Base-by-base conservation (phyloP, 2,113 vertebrate species). In the Scophthalmus maximus region DNA sequence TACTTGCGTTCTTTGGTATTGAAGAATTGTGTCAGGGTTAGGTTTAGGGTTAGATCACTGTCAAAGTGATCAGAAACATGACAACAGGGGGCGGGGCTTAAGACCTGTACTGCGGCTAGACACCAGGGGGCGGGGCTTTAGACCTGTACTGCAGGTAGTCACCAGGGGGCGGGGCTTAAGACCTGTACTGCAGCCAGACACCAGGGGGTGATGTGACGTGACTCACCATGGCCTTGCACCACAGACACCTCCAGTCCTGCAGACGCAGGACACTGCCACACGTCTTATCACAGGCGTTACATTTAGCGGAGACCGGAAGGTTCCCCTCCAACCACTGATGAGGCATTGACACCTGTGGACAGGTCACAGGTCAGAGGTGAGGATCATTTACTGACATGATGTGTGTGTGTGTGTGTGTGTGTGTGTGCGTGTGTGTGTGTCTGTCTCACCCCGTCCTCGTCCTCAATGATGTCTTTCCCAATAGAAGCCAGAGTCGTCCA, bases 301-400 rank as follows among this genome's bases (percentile, higher is more conserved):
- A 99, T 59, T 98, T 98, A 6, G 98, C 98, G 0, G 97, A 98
- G 76, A 99, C 98, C 0, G 97, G 95, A 5, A 99, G 92, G 87
- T 99, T 99, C 49, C 98, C 98, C 76, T 99, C 98, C 79, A 99
- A 63, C 98, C 98, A 99, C 91, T 99, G 98, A 78, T 99, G 98
- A 5, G 98, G 97, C 98, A 99, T 99, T 0, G 95, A 96, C 49
- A 99, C 95, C 97, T 98, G 88, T n/a, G n/a, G n/a, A 10, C n/a
- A 62, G 34, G 8, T n/a, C 52, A 78, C 25, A 20, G 29, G 34
- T 29, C 23, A 52, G 34, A 36, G 34, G 34, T 36, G 12, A 11
- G 1, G 36, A 15, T 15, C 6, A 40, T 40, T 40, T 17, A 40
- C 30, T 32, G 30, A 32, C 30, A 10, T 32, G 7, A n/a, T 32